phyloP scores from a whole-genome alignment of 2,888 invertebrate genomes.

The Osedax fenrisi region DNA sequence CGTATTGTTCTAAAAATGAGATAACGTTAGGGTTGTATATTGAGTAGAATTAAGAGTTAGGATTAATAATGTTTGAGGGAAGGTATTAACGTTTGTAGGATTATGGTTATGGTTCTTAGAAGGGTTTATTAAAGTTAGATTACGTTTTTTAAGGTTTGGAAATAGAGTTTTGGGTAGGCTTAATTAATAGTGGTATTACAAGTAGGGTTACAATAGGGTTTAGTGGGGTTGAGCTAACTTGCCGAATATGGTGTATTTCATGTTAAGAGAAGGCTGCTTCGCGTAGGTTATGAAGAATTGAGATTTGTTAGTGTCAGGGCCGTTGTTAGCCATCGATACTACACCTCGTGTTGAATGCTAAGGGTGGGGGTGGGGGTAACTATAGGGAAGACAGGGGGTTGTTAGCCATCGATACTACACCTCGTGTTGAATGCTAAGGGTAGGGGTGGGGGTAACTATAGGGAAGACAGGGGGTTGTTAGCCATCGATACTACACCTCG shows the following conservation, averaged over 20 bases:
- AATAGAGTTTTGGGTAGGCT: too few species aligned
- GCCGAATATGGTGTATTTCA: constrained; percentile 92
- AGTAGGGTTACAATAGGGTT: background rate
- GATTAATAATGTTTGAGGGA: too few species aligned
- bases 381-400: background rate
- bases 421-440: constrained; percentile 66
- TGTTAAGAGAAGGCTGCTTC: constrained; percentile 83
- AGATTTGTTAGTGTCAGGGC: constrained; percentile 89
- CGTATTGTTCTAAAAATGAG: too few species aligned
- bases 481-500: constrained; percentile 86
- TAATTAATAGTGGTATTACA: too few species aligned
- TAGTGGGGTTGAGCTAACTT: constrained; percentile 57
- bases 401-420: constrained; percentile 75
- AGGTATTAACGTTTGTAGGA: too few species aligned
- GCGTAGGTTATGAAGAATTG: constrained; percentile 94
- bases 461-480: background rate
- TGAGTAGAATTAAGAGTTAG: too few species aligned
- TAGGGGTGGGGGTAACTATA: background rate
- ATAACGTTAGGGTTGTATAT: too few species aligned
- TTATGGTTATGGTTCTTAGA: too few species aligned
- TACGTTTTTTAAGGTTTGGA: too few species aligned
- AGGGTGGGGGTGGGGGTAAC: background rate
- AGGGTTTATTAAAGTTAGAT: too few species aligned
- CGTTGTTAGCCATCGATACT: constrained; percentile 95
- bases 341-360: constrained; percentile 74